A percentile compares a stretch with the other conserved stretches of the same genome.
These are phyloP conservation scores for Alsophila aescularia DNA, from an alignment of 2,888 invertebrate genomes.

Conservation along the genomic window DNA sequence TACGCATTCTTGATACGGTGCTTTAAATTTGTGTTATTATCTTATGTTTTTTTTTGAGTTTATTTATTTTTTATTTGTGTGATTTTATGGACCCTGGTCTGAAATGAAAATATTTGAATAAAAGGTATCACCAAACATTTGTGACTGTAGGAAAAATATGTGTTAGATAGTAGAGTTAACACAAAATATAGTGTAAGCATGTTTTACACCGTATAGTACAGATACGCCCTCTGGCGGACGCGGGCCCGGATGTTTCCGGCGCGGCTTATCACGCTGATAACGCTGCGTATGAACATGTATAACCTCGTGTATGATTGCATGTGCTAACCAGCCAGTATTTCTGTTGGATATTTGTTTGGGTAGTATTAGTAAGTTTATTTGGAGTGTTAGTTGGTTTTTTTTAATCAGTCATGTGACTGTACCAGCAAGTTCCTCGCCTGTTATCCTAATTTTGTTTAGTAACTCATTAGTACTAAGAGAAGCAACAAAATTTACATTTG, in stretches of 20 bases:
- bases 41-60: too few relatives aligned
- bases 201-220: conserved; percentile 18
- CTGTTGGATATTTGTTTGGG: neutral
- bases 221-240: conserved; percentile 62
- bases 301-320: conserved; percentile 24
- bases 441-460: too few relatives aligned
- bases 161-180: conserved; percentile 40
- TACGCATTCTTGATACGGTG: too few relatives aligned
- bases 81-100: too few relatives aligned
- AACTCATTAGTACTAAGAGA: too few relatives aligned
- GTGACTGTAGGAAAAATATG: conserved; percentile 50
- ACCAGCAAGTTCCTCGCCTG: too few relatives aligned
- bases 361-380: neutral
- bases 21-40: too few relatives aligned
- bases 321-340: conserved; percentile 55
- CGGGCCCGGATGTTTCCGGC: conserved; percentile 64
- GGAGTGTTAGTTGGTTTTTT: neutral
- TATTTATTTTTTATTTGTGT: too few relatives aligned
- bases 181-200: conserved; percentile 18
- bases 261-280: conserved; percentile 77
- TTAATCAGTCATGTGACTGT: neutral
- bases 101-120: too few relatives aligned
- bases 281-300: conserved; percentile 51
- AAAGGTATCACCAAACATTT: conserved; percentile 35
- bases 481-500: too few relatives aligned